Base-by-base conservation (phyloP, 2,888 invertebrate genomes). In the Suillia variegata region DNA sequence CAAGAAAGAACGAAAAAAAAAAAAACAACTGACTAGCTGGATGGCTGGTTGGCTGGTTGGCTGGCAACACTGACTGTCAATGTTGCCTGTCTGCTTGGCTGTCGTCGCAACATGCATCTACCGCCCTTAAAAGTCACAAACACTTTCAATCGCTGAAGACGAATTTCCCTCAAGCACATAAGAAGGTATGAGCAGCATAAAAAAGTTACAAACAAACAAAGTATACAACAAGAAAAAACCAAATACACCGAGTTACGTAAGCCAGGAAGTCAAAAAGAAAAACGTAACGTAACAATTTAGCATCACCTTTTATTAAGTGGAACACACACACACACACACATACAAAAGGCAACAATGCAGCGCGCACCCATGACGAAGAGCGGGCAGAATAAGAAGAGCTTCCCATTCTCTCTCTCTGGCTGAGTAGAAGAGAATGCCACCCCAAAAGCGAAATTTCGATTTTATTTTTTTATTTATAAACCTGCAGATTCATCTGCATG, bases 301-400 rank as follows among this genome's bases (percentile, higher is more conserved):
- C 45, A 45, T 45, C 45, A 45, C 45, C 45, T 45, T n/a, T 45
- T 45, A 45, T 45, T 45, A 45, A 45, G 45, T 45, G 45, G 20
- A 45, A 45, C n/a, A n/a, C n/a, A n/a, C n/a, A n/a, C n/a, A n/a
- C n/a, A n/a, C n/a, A n/a, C n/a, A n/a, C n/a, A n/a, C n/a, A n/a
- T 45, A 45, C 45, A 17, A 45, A 45, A 45, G 45, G 18, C 45
- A 45, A 45, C 45, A 45, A 18, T 6, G 20, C 38, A 18, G 13
- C 18, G 18, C 18, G 17, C 17, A 18, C 15, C 4, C 38, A 38
- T 10, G 31, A 12, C 31, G 12, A n/a, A n/a, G n/a, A n/a, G n/a
- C n/a, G n/a, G n/a, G n/a, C n/a, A n/a, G 6, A 31, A n/a, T 8
- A 31, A 31, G 31, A 31, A 31, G 12, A 31, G 12, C 12, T 31